These are phyloP conservation scores for Larimichthys polyactis DNA, from an alignment of 2,113 vertebrate species.

Conservation along the genomic window DNA sequence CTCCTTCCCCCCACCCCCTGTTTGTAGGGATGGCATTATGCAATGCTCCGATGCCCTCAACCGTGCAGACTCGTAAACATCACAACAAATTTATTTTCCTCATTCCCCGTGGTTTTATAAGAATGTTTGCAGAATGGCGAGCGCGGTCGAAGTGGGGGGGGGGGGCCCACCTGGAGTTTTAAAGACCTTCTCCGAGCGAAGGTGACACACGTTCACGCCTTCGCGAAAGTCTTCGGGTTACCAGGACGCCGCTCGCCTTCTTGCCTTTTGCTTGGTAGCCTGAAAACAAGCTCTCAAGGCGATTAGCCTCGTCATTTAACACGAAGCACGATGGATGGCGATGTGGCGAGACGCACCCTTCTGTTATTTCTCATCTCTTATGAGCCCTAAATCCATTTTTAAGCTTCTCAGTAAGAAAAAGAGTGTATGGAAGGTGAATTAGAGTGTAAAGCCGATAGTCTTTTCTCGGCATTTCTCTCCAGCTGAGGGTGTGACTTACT, in stretches of 20 bases:
- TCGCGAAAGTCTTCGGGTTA: slow-evolving; percentile 21
- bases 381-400: slow-evolving; percentile 74
- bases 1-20: slow-evolving; percentile 26
- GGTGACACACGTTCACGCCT: slow-evolving; percentile 13
- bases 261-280: slow-evolving; percentile 11
- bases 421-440: slow-evolving; percentile 76
- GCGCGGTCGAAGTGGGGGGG: not conserved
- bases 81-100: slow-evolving; percentile 76
- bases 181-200: slow-evolving; percentile 37
- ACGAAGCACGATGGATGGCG: slow-evolving; percentile 66
- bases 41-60: slow-evolving; percentile 66
- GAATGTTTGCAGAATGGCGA: slow-evolving; percentile 55
- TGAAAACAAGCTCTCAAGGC: slow-evolving; percentile 63
- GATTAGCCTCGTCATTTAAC: slow-evolving; percentile 68
- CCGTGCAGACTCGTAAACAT: slow-evolving; percentile 72
- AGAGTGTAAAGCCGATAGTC: slow-evolving; percentile 72
- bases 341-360: slow-evolving; percentile 63
- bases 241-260: not conserved
- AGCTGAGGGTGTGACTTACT: slow-evolving; percentile 79
- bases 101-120: slow-evolving; percentile 59
- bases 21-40: slow-evolving; percentile 59
- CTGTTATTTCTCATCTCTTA: slow-evolving; percentile 72
- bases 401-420: slow-evolving; percentile 68
- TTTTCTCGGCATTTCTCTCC: slow-evolving; percentile 72
- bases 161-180: slow-evolving; percentile 42